Base-by-base conservation (phyloP, 2,888 invertebrate species). In the Agriotes lineatus region DNA sequence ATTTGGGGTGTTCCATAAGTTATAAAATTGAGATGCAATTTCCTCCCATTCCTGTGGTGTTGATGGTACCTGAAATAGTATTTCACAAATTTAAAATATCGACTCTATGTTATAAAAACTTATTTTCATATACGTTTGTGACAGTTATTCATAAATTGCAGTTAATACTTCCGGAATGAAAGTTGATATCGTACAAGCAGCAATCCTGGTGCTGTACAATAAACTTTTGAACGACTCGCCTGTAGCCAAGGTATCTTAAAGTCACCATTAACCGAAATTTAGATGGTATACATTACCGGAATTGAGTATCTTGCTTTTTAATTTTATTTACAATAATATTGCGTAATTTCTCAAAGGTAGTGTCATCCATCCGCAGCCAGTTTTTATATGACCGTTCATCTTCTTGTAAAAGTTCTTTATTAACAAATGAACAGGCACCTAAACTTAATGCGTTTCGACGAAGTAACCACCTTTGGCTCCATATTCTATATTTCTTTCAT, bases 401-500 rank as follows among this genome's bases (percentile, higher is more conserved):
- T 39, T 58, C 52, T 37, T 37, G 18, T 16, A 39, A 20, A 18
- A 58, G 42, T 39, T 42, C 37, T 12, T 39, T 58, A n/a, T 12
- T 14, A 39, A 58, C 39, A 58, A 58, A 58, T 7, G 58, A 4
- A 42, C 58, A 39, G 10, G 58, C 58, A 18, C 39, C 58, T 39
- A 58, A 58, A 42, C 20, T 58, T 19, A 58, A n/a, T 39, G 16
- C 9, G 42, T 58, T 35, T 7, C 58, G 58, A 3, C 58, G 58
- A 7, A 58, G n/a, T 19, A 58, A 12, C 58, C 37, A 58, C 1
- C 42, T 7, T 39, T 9, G 39, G 42, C 16, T 14, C 58, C 39
- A 58, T 4, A 58, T 74, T 78, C 77, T 76, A 25, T 3, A 7
- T 25, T 25, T 25, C 25, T 7, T 25, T 25, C 10, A 35, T 2